Conservation (phyloP, 2,888 invertebrate genomes). For the Cryptus viduatorius region DNA sequence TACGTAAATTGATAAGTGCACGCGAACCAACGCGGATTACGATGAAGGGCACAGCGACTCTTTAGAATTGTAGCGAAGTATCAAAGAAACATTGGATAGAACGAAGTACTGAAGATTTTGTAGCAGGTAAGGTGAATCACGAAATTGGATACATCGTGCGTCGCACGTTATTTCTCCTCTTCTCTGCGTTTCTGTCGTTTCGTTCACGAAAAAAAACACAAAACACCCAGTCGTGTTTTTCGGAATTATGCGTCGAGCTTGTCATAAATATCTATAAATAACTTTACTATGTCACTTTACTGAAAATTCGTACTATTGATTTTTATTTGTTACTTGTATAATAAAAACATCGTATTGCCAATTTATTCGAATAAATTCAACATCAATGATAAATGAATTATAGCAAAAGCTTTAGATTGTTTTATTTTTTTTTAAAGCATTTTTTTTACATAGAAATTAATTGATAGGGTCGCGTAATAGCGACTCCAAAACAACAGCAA, state of each 20-base stretch:
- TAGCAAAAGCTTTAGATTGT: background rate
- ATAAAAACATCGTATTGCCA: background rate
- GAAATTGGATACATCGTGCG: conserved; percentile 8
- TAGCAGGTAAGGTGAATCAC: conserved; percentile 20
- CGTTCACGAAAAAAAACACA: background rate
- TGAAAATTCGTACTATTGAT: conserved; percentile 24
- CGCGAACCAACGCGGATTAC: conserved; percentile 13
- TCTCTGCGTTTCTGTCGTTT: background rate
- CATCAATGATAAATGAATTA: background rate
- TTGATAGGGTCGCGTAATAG: conserved; percentile 16
- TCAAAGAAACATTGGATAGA: background rate
- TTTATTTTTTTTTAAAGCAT: background rate
- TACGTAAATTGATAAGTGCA: conserved; percentile 9
- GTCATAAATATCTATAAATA: conserved; percentile 20
- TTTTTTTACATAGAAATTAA: conserved; percentile 36
- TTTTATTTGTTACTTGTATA: background rate
- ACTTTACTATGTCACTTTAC: no score
- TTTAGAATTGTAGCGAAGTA: conserved; percentile 3
- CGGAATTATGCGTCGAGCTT: background rate
- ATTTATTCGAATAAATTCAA: background rate
- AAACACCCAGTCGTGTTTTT: background rate
- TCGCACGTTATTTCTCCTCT: background rate
- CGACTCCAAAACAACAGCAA: conserved; percentile 61
- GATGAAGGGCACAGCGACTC: conserved; percentile 46
- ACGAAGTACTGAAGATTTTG: background rate